These are phyloP conservation scores for Nomada goodeniana DNA, from an alignment of 2,888 invertebrate genomes.

Conservation along the genomic window DNA sequence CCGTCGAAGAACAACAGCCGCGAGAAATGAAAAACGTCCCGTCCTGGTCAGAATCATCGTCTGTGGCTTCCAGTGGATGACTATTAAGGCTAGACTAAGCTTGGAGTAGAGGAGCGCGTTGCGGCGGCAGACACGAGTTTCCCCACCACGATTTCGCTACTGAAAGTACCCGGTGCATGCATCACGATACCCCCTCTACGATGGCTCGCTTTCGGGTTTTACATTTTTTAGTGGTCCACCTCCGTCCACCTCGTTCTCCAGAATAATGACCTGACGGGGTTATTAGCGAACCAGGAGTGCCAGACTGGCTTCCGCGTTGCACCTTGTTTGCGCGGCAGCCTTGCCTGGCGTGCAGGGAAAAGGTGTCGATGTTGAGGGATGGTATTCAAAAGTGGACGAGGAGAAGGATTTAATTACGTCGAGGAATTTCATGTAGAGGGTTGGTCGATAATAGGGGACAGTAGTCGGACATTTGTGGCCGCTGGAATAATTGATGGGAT, in stretches of 20 bases:
- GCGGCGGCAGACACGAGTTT: constrained; percentile 58
- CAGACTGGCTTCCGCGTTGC: constrained; percentile 51
- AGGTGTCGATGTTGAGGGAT: background rate
- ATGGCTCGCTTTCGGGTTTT: constrained; percentile 27
- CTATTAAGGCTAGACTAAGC: constrained; percentile 75
- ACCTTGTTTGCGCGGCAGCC: background rate
- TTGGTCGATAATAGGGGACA: background rate
- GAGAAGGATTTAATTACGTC: background rate
- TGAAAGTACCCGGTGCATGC: constrained; percentile 51
- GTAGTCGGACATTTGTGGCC: background rate
- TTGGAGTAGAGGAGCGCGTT: constrained; percentile 68
- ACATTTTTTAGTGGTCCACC: constrained; percentile 53
- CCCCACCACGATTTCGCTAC: constrained; percentile 59
- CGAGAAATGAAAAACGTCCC: constrained; percentile 17
- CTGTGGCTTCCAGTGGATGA: constrained; percentile 76
- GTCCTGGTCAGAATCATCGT: constrained; percentile 28
- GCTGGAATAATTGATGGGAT: background rate
- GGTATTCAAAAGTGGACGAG: background rate
- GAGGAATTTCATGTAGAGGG: background rate
- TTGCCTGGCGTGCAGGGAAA: background rate
- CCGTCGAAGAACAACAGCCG: background rate
- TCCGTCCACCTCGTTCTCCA: constrained; percentile 40
- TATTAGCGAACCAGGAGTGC: constrained; percentile 46
- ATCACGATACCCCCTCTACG: constrained; percentile 52
- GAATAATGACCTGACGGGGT: constrained; percentile 59